Conservation (phyloP, 2,888 invertebrate species). For the Allolobophora icterica region DNA sequence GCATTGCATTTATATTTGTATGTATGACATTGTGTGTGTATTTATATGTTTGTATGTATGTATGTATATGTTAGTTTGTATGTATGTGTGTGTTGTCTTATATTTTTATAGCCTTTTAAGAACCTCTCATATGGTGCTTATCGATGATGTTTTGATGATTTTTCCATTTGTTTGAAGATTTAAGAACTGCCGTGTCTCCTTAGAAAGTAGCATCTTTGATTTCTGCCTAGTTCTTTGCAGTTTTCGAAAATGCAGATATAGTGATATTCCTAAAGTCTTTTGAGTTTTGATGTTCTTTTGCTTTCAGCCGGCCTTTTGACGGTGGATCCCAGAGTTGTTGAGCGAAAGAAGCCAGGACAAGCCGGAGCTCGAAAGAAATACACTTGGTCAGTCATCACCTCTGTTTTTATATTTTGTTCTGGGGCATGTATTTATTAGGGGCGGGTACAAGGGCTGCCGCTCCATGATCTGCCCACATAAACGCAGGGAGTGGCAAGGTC, state of each 20-base stretch:
- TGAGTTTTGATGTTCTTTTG: neutral
- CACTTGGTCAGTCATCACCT: conserved; percentile 74
- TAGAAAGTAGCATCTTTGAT: neutral
- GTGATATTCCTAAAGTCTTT: neutral
- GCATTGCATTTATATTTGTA: neutral
- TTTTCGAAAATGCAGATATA: neutral
- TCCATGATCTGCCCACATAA: too few relatives aligned
- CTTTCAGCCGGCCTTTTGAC: conserved; percentile 80
- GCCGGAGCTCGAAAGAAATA: conserved; percentile 86
- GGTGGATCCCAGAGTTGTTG: conserved; percentile 77
- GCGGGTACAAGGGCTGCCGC: neutral
- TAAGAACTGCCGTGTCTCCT: neutral
- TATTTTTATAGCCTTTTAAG: neutral
- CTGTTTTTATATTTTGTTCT: too few relatives aligned
- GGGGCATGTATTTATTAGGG: too few relatives aligned
- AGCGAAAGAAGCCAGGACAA: conserved; percentile 92
- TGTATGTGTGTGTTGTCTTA: neutral
- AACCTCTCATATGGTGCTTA: neutral
- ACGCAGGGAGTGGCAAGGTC: too few relatives aligned
- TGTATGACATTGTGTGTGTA: too few relatives aligned
- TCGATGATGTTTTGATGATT: neutral
- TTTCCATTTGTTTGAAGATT: too few relatives aligned
- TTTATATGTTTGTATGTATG: conserved; percentile 18
- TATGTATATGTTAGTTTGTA: neutral
- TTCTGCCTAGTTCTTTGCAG: neutral